Conservation (phyloP, 2,888 invertebrate genomes). For the Oligia latruncula region DNA sequence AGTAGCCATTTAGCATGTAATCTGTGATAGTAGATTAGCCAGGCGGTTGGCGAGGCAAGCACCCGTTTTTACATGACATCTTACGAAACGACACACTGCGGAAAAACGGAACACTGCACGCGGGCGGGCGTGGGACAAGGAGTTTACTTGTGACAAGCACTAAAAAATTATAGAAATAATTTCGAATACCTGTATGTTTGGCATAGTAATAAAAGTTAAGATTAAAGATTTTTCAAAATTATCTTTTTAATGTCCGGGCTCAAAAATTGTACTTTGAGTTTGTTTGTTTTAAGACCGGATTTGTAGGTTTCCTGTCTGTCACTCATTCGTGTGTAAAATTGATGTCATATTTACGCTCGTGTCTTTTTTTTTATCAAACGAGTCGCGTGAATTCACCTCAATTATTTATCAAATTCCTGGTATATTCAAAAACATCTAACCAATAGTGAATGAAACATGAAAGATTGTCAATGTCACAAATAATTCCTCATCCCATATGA, state of each 20-base stretch:
- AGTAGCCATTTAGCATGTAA: slow-evolving; percentile 36
- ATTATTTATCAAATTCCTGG: neutral
- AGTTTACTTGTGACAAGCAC: slow-evolving; percentile 42
- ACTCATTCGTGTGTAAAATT: neutral
- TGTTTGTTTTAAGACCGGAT: too few relatives aligned
- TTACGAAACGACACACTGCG: slow-evolving; percentile 52
- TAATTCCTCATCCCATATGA: slow-evolving; percentile 37
- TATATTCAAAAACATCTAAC: neutral
- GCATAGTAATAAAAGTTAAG: neutral
- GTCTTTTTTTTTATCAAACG: neutral
- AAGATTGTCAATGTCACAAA: slow-evolving; percentile 38
- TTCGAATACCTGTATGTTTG: neutral
- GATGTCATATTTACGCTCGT: neutral
- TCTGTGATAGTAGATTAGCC: slow-evolving; percentile 42
- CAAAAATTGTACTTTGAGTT: neutral
- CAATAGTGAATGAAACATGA: too few relatives aligned
- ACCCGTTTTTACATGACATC: slow-evolving; percentile 48
- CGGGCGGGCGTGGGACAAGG: slow-evolving; percentile 22
- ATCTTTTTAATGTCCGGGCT: neutral
- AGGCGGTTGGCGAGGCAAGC: slow-evolving; percentile 57
- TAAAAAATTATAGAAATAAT: neutral
- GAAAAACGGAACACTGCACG: slow-evolving; percentile 65
- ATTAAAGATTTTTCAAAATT: neutral
- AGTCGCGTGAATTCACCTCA: too few relatives aligned
- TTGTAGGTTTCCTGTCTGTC: neutral